Conservation (phyloP, 2,888 invertebrate genomes). For the Poecilus cupreus region DNA sequence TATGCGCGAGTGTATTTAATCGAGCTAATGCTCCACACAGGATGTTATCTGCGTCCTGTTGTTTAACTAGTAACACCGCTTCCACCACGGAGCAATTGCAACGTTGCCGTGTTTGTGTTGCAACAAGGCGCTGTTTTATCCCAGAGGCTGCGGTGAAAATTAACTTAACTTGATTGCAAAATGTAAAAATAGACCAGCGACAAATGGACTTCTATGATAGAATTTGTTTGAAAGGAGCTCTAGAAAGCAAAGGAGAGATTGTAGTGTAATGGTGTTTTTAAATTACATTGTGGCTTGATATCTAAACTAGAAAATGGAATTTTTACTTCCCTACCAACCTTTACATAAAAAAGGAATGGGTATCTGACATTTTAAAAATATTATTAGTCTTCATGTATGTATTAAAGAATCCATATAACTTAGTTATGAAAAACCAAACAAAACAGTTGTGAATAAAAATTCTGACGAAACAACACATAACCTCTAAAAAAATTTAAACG, state of each 20-base stretch:
- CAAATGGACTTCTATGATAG: slow-evolving; percentile 24
- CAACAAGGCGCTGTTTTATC: slow-evolving; percentile 15
- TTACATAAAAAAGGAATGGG: too few species aligned
- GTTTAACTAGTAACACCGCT: neutral
- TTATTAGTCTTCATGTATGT: too few species aligned
- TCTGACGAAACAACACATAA: too few species aligned
- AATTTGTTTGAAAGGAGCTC: neutral
- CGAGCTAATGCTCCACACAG: slow-evolving; percentile 7
- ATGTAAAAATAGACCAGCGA: slow-evolving; percentile 7
- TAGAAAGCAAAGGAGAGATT: neutral
- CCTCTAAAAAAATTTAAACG: too few species aligned
- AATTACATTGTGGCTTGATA: neutral
- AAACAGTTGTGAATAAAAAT: too few species aligned
- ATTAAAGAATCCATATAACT: too few species aligned
- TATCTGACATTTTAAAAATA: too few species aligned
- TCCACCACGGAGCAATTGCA: neutral
- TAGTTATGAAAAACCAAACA: too few species aligned
- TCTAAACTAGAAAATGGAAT: neutral
- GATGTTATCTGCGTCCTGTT: slow-evolving; percentile 24
- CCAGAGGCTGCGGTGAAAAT: neutral
- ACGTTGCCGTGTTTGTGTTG: neutral
- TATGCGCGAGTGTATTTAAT: slow-evolving; percentile 5
- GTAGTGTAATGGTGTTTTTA: too few species aligned
- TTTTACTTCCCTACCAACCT: too few species aligned
- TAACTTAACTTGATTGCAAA: slow-evolving; percentile 12